Base-by-base conservation (phyloP, 1,140 invertebrate species). In the Papilio dardanus region DNA sequence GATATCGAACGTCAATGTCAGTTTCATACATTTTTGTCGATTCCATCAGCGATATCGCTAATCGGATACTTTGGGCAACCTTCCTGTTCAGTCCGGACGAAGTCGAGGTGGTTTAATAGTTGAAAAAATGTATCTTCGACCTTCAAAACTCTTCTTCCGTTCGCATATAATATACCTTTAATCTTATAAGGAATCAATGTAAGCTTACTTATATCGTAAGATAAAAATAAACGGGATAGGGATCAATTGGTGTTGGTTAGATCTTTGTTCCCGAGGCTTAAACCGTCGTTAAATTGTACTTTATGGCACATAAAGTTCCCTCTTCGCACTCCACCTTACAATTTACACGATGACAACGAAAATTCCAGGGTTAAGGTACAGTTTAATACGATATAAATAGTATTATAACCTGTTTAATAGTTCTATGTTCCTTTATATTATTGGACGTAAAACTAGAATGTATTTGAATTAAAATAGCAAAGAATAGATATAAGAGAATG, bases 261-360 rank as follows among this genome's bases (percentile, higher is more conserved):
- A 69, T 37, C 31, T 67, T 37, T 69, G 67, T 69, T 69, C 67
- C 31, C 67, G 19, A 69, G 35, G 31, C 67, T 69, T 69, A 69
- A 69, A 40, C 21, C 67, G 67, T 69, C 31, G 67, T 69, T 37
- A 69, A 69, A 69, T 69, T 69, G 67, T 69, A 69, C 33, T 69
- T 69, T 69, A 69, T 69, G 33, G 67, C 2, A 35, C 67, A 69
- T 69, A 37, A 69, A 40, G 67, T 33, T 33, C 31, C 42, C 19
- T 19, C 35, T 8, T n/a, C 67, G 67, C 21, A 69, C 35, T 40
- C 35, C n/a, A 69, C 67, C 67, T 69, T 69, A 69, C 67, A 69
- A 40, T 69, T 40, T 69, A 35, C 33, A 69, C 35, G 35, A 69
- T 35, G 24, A 28, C 21, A 62, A 24, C 67, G 33, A 69, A 69